phyloP scores from a whole-genome alignment of 2,888 invertebrate species.

The Dryocosmus kuriphilus region DNA sequence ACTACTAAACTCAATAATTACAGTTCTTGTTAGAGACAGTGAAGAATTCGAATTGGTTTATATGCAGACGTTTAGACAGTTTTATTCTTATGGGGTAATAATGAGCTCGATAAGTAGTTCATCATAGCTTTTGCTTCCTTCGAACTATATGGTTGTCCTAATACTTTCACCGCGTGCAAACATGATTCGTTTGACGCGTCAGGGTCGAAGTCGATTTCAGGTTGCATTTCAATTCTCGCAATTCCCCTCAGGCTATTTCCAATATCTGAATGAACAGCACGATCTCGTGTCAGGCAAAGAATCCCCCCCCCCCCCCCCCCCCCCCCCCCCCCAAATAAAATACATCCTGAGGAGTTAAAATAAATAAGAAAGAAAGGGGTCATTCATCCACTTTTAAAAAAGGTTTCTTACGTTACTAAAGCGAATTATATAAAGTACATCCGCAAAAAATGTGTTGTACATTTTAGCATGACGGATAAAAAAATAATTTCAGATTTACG shows the following conservation, averaged over 20 bases:
- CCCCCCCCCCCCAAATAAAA: too few species aligned
- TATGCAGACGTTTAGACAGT: constrained; percentile 13
- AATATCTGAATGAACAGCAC: not conserved
- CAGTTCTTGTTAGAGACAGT: not conserved
- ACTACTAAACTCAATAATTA: not conserved
- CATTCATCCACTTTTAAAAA: not conserved
- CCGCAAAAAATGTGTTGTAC: not conserved
- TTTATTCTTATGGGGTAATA: not conserved
- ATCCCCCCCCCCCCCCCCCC: too few species aligned
- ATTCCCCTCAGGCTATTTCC: constrained; percentile 7
- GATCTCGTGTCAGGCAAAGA: not conserved
- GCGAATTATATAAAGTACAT: not conserved
- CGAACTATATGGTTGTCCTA: constrained; percentile 38
- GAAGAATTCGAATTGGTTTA: constrained; percentile 8
- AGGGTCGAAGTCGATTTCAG: constrained; percentile 41
- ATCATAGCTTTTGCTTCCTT: constrained; percentile 34
- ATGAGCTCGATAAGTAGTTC: constrained; percentile 40
- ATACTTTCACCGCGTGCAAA: constrained; percentile 45
- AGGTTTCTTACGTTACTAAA: not conserved
- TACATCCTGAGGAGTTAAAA: too few species aligned
- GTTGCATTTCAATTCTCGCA: constrained; percentile 32
- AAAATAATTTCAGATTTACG: constrained; percentile 30
- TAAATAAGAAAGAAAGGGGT: not conserved
- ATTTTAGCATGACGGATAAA: constrained; percentile 3
- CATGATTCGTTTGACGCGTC: constrained; percentile 44